phyloP scores from a whole-genome alignment of 2,888 invertebrate genomes.

The Sympetrum striolatum region DNA sequence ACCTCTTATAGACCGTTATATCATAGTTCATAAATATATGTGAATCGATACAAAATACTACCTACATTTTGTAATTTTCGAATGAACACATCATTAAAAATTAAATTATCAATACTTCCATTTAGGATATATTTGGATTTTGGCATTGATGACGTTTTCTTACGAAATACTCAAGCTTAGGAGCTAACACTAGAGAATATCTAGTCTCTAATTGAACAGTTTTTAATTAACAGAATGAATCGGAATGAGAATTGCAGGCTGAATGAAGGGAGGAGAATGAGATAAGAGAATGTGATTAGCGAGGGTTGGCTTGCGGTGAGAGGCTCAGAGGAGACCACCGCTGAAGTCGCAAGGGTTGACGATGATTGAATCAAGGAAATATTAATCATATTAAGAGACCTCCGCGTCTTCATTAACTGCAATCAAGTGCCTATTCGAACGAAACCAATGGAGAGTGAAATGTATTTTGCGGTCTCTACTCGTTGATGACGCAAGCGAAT shows the following conservation, averaged over 20 bases:
- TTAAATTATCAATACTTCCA: too few species aligned
- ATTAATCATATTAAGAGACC: background rate
- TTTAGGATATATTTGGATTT: too few species aligned
- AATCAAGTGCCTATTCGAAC: background rate
- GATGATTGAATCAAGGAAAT: background rate
- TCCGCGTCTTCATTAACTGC: background rate
- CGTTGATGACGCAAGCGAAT: background rate
- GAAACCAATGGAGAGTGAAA: background rate
- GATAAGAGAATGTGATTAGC: background rate
- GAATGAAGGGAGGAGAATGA: background rate
- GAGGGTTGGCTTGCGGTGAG: background rate
- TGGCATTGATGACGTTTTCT: too few species aligned
- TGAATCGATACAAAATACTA: too few species aligned
- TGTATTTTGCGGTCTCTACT: background rate
- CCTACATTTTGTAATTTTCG: too few species aligned
- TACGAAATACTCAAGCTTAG: too few species aligned
- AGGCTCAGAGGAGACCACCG: background rate
- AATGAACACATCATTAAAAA: too few species aligned
- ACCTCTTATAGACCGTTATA: too few species aligned
- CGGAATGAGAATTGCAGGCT: background rate
- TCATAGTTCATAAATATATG: too few species aligned
- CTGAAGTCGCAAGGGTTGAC: background rate
- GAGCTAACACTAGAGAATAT: too few species aligned
- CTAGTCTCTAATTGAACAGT: background rate
- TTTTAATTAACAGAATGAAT: background rate